These are phyloP conservation scores for Chionis minor DNA, from an alignment of 2,113 vertebrate species.

Conservation along the genomic window DNA sequence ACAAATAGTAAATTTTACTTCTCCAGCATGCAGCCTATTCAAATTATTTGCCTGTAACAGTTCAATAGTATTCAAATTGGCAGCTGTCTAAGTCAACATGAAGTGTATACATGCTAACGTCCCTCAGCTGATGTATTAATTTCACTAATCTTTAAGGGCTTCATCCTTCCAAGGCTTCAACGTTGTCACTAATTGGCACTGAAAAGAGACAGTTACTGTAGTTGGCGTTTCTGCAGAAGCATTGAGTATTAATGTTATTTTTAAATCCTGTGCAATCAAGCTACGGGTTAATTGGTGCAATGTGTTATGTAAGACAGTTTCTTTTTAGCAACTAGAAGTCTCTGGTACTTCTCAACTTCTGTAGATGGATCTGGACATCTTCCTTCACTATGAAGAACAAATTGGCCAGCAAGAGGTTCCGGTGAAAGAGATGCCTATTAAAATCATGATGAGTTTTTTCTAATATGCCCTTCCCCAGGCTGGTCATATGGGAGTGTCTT, in stretches of 20 bases:
- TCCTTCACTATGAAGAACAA: background rate
- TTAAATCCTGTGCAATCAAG: background rate
- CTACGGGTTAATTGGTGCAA: background rate
- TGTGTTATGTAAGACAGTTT: background rate
- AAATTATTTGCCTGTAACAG: background rate
- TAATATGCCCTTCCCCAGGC: background rate
- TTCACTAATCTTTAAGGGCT: background rate
- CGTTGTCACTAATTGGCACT: background rate
- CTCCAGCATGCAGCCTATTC: background rate
- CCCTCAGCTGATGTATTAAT: background rate
- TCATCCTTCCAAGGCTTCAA: background rate
- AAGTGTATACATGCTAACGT: background rate
- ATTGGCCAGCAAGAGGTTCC: background rate
- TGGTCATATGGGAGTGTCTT: background rate
- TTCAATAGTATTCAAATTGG: background rate
- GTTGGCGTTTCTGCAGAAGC: background rate
- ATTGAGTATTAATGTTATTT: background rate
- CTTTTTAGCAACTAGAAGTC: background rate
- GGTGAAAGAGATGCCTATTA: background rate
- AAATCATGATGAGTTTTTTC: background rate
- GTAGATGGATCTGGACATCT: accelerated
- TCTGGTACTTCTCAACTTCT: background rate
- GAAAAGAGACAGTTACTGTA: background rate
- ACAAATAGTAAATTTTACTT: background rate
- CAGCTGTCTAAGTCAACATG: background rate